These are phyloP conservation scores for Apeira syringaria DNA, from an alignment of 2,888 invertebrate genomes.

Conservation along the genomic window DNA sequence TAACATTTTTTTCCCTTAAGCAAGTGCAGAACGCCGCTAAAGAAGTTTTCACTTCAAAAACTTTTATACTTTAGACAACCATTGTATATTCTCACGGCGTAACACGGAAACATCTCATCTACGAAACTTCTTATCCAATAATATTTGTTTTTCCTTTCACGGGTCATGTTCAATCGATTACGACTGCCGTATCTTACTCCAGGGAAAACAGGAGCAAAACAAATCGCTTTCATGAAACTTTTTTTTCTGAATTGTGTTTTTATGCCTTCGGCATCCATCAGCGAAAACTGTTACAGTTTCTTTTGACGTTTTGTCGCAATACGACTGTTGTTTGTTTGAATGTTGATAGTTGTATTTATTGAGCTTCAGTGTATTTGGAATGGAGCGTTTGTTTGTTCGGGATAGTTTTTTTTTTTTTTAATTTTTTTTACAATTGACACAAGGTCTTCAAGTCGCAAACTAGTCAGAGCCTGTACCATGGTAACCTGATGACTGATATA, in stretches of 20 bases:
- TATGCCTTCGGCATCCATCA: conserved; percentile 20
- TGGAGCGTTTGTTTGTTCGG: not conserved
- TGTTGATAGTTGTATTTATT: conserved; percentile 8
- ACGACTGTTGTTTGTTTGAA: conserved; percentile 12
- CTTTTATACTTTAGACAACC: too few species aligned
- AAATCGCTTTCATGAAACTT: conserved; percentile 32
- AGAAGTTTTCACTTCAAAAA: too few species aligned
- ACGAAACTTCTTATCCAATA: conserved; percentile 7
- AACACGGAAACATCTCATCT: too few species aligned
- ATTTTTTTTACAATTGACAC: too few species aligned
- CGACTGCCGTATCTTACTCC: conserved; percentile 27
- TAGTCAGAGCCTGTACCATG: too few species aligned
- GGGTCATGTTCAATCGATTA: conserved; percentile 35
- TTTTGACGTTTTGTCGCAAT: conserved; percentile 17
- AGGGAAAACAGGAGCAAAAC: conserved; percentile 36
- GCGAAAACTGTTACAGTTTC: conserved; percentile 18
- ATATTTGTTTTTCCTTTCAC: conserved; percentile 17
- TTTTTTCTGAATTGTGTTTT: conserved; percentile 20
- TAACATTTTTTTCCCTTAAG: too few species aligned
- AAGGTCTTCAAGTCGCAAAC: too few species aligned
- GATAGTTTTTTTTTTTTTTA: not conserved
- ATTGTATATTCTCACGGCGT: too few species aligned
- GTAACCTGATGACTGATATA: too few species aligned
- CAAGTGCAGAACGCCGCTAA: too few species aligned
- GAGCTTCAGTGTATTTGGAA: not conserved